These are phyloP conservation scores for Pseudomyrmex pallidus DNA, from an alignment of 1,140 invertebrate genomes.

Conservation along the genomic window DNA sequence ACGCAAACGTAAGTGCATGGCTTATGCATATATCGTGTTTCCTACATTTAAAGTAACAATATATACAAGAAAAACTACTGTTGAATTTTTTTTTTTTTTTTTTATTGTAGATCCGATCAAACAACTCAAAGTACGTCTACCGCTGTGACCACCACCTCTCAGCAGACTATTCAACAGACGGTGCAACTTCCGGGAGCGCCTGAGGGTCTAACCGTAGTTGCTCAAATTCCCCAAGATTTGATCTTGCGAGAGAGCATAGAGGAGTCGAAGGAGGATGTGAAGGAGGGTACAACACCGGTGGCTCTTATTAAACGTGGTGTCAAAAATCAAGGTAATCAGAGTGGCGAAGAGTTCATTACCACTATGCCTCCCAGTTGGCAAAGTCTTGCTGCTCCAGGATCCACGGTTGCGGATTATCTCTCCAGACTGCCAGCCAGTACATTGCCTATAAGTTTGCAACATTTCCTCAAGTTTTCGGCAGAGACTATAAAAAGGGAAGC, in stretches of 20 bases:
- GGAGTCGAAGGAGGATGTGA: conserved; percentile 84
- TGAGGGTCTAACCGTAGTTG: conserved; percentile 88
- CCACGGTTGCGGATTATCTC: conserved; percentile 92
- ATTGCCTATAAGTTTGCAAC: conserved; percentile 85
- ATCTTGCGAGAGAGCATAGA: conserved; percentile 86
- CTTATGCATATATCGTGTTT: background rate
- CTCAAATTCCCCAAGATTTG: conserved; percentile 89
- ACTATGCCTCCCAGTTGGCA: conserved; percentile 88
- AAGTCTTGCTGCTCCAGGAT: conserved; percentile 89
- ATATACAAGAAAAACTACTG: background rate
- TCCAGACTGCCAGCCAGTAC: conserved; percentile 88
- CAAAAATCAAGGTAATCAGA: conserved; percentile 80
- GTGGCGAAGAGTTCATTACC: conserved; percentile 80
- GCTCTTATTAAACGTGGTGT: conserved; percentile 85
- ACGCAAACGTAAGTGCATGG: conserved; percentile 82
- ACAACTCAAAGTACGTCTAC: conserved; percentile 84
- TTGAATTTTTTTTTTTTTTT: background rate
- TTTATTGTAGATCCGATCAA: conserved; percentile 81
- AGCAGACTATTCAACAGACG: conserved; percentile 83
- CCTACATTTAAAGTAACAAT: background rate
- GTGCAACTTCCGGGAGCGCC: conserved; percentile 84
- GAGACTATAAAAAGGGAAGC: conserved; percentile 86
- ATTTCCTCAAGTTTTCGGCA: conserved; percentile 87
- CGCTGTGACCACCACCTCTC: conserved; percentile 81
- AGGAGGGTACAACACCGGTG: conserved; percentile 84